A percentile compares a stretch with the other conserved stretches of the same genome.
phyloP scores from a whole-genome alignment of 2,797 vertebrate species.

The Amazona finschi region DNA sequence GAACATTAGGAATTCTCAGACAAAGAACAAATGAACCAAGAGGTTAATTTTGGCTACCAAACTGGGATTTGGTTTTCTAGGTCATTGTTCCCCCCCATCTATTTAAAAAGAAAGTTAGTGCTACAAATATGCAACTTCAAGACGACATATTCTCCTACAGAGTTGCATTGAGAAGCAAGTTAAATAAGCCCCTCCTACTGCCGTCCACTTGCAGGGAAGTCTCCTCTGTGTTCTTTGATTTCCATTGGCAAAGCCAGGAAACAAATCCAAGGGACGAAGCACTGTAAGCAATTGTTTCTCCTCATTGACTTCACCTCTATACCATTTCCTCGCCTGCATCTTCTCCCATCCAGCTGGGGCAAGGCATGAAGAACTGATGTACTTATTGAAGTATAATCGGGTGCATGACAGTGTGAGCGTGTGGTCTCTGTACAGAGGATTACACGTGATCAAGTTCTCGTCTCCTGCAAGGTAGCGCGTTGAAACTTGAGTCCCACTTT shows the following conservation, averaged over 20 bases:
- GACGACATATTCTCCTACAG: conserved; percentile 64
- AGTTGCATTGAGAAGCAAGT: conserved; percentile 78
- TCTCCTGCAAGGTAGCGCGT: conserved; percentile 71
- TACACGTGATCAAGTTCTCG: conserved; percentile 71
- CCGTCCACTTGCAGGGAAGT: conserved; percentile 67
- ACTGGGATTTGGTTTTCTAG: conserved; percentile 85
- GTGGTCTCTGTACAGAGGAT: conserved; percentile 76
- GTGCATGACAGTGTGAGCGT: conserved; percentile 75
- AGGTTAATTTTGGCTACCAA: conserved; percentile 83
- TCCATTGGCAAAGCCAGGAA: conserved; percentile 72
- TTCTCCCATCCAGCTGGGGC: conserved; percentile 76
- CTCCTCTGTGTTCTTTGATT: conserved; percentile 67
- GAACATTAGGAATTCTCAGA: conserved; percentile 75
- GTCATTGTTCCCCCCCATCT: conserved; percentile 75
- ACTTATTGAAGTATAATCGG: conserved; percentile 75
- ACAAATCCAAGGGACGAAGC: conserved; percentile 64
- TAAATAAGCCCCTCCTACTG: conserved; percentile 75
- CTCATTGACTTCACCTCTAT: conserved; percentile 72
- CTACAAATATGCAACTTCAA: conserved; percentile 81
- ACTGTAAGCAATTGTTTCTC: conserved; percentile 63
- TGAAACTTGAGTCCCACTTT: conserved; percentile 72
- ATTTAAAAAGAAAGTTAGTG: conserved; percentile 81
- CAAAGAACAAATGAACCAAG: conserved; percentile 77
- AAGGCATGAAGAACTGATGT: conserved; percentile 81
- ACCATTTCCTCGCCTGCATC: conserved; percentile 55